Evolutionary conservation across 2,888 invertebrate species (phyloP).

Genomic region (Eupithecia exiguata): DNA sequence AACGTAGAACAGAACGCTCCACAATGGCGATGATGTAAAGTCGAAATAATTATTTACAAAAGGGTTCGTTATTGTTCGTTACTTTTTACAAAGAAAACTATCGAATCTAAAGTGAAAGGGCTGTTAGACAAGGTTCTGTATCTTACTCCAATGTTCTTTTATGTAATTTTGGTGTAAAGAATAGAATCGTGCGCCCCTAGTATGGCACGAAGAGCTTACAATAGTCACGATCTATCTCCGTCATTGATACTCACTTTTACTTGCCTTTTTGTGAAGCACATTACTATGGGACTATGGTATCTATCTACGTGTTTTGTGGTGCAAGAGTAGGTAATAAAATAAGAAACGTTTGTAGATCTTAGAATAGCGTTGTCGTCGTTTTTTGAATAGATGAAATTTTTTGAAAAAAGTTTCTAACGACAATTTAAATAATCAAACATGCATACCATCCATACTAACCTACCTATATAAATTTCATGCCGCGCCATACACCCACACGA

Average conservation of each 20-base stretch:
- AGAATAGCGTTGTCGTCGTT: not conserved
- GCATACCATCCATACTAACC: too few relatives aligned
- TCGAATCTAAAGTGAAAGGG: conserved; percentile 11
- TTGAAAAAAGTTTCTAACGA: too few relatives aligned
- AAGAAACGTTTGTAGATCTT: not conserved
- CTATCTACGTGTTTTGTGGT: not conserved
- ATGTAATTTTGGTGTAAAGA: conserved; percentile 35
- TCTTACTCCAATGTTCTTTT: conserved; percentile 27
- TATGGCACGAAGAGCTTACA: conserved; percentile 24
- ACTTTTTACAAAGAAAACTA: not conserved
- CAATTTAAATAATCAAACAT: too few relatives aligned
- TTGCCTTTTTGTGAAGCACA: conserved; percentile 1
- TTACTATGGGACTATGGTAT: not conserved
- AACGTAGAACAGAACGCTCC: too few relatives aligned
- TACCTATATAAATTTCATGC: too few relatives aligned
- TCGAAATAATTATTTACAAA: not conserved
- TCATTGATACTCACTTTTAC: conserved; percentile 44
- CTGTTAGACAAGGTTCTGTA: conserved; percentile 6
- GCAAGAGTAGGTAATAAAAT: not conserved
- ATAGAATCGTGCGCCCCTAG: conserved; percentile 28
- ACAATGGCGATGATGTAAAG: too few relatives aligned
- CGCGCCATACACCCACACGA: too few relatives aligned
- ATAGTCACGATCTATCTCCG: conserved; percentile 43
- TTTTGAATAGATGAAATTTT: too few relatives aligned
- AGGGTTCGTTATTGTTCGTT: not conserved